Conservation (phyloP, 2,888 invertebrate genomes). For the Napeogenes inachia region DNA sequence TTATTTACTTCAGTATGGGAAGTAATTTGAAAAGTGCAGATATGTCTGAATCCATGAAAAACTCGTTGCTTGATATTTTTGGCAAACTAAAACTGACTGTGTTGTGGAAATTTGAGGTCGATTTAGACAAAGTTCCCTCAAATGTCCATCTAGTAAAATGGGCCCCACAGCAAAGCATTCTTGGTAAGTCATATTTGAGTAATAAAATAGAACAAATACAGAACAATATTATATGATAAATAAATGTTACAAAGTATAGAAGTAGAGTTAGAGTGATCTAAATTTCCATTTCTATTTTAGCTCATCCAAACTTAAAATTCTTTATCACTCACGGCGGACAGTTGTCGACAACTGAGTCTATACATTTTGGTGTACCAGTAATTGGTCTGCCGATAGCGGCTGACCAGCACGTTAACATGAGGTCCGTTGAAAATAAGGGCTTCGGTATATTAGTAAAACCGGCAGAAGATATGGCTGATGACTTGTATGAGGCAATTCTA, state of each 20-base stretch:
- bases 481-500: slow-evolving; percentile 42
- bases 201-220: too few species aligned
- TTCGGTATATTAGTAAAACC: slow-evolving; percentile 46
- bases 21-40: slow-evolving; percentile 46
- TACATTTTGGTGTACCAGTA: slow-evolving; percentile 59
- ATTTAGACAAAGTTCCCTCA: slow-evolving; percentile 43
- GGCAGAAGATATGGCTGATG: slow-evolving; percentile 41
- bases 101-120: slow-evolving; percentile 60
- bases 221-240: too few species aligned
- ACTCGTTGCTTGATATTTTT: slow-evolving; percentile 45
- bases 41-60: slow-evolving; percentile 42
- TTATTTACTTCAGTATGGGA: slow-evolving; percentile 61
- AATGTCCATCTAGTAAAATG: slow-evolving; percentile 57
- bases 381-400: slow-evolving; percentile 55
- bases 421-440: slow-evolving; percentile 45
- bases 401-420: slow-evolving; percentile 57
- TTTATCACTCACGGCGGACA: slow-evolving; percentile 65
- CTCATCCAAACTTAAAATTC: slow-evolving; percentile 42
- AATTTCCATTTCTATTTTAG: too few species aligned
- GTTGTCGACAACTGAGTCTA: slow-evolving; percentile 55
- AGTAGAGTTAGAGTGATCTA: too few species aligned
- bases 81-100: slow-evolving; percentile 51
- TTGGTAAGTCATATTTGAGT: slow-evolving; percentile 39
- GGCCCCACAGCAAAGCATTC: slow-evolving; percentile 60
- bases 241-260: too few species aligned